Evolutionary conservation across 2,888 invertebrate species (phyloP).

Genomic region (Eilema sororculum): DNA sequence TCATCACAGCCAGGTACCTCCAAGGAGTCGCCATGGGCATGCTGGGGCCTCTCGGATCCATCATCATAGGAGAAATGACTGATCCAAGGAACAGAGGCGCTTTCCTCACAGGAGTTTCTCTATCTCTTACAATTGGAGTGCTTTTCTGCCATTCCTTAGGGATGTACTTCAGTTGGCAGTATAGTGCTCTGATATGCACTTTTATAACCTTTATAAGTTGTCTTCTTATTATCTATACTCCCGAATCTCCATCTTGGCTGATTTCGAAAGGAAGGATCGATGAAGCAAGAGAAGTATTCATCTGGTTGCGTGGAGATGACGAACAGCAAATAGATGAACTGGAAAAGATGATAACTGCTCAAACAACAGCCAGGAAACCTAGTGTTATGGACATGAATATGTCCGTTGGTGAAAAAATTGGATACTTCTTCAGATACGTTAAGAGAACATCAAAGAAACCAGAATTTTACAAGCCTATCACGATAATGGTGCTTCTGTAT

Average conservation of each 20-base stretch:
- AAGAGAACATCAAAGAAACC: conserved; percentile 72
- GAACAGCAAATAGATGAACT: conserved; percentile 77
- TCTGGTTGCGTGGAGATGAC: conserved; percentile 85
- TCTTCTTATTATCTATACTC: conserved; percentile 84
- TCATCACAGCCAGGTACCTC: conserved; percentile 84
- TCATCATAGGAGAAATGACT: conserved; percentile 88
- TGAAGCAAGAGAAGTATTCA: conserved; percentile 86
- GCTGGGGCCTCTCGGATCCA: conserved; percentile 83
- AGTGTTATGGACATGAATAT: conserved; percentile 64
- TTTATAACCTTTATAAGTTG: conserved; percentile 82
- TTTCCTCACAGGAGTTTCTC: conserved; percentile 87
- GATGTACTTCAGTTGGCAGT: conserved; percentile 87
- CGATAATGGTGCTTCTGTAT: conserved; percentile 88
- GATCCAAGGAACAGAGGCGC: conserved; percentile 88
- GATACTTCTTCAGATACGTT: conserved; percentile 63
- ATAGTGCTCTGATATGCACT: conserved; percentile 84
- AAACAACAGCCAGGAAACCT: conserved; percentile 70
- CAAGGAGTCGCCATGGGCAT: conserved; percentile 87
- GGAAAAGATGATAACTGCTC: conserved; percentile 78
- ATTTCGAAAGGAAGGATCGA: conserved; percentile 85
- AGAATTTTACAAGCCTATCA: conserved; percentile 88
- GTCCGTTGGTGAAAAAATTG: conserved; percentile 55
- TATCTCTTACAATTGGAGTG: conserved; percentile 88
- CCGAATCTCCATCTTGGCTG: conserved; percentile 90
- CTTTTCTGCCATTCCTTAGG: conserved; percentile 88